Evolutionary conservation across 2,113 vertebrate genomes (phyloP).

Genomic region (Proterorhinus semilunaris): DNA sequence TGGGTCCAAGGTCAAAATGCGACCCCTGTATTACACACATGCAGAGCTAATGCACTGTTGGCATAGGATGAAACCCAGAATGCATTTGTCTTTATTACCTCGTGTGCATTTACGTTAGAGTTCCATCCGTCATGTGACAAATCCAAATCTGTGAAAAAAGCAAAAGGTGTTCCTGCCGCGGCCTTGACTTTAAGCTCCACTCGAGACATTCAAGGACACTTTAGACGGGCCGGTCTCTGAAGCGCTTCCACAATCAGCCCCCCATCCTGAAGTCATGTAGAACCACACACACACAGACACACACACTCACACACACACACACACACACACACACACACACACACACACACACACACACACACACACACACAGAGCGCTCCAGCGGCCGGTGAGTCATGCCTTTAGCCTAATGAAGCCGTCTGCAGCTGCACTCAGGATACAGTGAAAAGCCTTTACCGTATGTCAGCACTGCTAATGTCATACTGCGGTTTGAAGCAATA

Average conservation of each 20-base stretch:
- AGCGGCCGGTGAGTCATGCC: constrained; percentile 41
- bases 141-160: neutral
- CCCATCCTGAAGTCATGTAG: constrained; percentile 27
- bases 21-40: too few relatives aligned
- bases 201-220: constrained; percentile 32
- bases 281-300: constrained; percentile 1
- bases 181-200: constrained; percentile 26
- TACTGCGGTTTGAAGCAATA: too few relatives aligned
- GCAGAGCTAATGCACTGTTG: too few relatives aligned
- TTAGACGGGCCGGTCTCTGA: constrained; percentile 31
- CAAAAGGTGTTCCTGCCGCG: neutral
- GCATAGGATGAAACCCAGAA: neutral
- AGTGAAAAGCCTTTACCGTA: too few relatives aligned
- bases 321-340: neutral
- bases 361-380: neutral
- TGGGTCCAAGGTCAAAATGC: too few relatives aligned
- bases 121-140: neutral
- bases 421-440: too few relatives aligned
- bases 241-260: constrained; percentile 53
- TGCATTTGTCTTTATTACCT: neutral
- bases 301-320: neutral
- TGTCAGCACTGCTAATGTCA: too few relatives aligned
- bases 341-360: neutral
- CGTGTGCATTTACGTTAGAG: neutral
- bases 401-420: constrained; percentile 42